Percentiles rank a stretch among this genome's conserved stretches.
Conservation (phyloP, 1,140 invertebrate genomes). For the Babylonia areolata region DNA sequence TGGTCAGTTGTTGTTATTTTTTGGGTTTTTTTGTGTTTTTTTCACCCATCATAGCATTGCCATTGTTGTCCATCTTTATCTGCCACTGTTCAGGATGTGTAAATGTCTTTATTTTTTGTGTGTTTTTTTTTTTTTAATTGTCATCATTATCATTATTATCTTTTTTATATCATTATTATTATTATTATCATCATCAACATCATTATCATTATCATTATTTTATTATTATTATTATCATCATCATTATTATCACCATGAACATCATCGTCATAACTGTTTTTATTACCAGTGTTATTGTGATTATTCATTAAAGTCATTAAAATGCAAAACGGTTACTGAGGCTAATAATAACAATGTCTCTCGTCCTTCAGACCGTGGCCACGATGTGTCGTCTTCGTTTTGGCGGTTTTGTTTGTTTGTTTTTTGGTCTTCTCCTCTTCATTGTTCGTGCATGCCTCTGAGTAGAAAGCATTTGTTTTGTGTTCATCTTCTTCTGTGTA, state of each 20-base stretch:
- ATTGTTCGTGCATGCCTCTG: not conserved
- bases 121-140: not conserved
- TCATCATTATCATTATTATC: not conserved
- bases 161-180: not conserved
- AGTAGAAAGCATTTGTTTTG: not conserved
- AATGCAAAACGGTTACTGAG: not conserved
- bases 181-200: not conserved
- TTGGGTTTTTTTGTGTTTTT: too few relatives aligned
- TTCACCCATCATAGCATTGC: too few relatives aligned
- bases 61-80: too few relatives aligned
- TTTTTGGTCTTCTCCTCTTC: too few relatives aligned
- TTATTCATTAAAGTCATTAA: not conserved
- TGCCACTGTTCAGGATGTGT: too few relatives aligned
- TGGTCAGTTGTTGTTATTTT: too few relatives aligned
- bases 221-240: not conserved
- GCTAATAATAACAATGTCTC: too few relatives aligned
- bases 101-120: not conserved
- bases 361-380: not conserved
- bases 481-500: not conserved
- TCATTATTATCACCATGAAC: not conserved
- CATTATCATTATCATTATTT: not conserved
- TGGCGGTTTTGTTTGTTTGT: too few relatives aligned
- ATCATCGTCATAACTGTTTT: not conserved
- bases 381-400: too few relatives aligned
- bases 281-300: not conserved